Percentiles rank a stretch among this genome's conserved stretches.
Conservation (phyloP, 2,888 invertebrate genomes). For the Ophion ventricosus region DNA sequence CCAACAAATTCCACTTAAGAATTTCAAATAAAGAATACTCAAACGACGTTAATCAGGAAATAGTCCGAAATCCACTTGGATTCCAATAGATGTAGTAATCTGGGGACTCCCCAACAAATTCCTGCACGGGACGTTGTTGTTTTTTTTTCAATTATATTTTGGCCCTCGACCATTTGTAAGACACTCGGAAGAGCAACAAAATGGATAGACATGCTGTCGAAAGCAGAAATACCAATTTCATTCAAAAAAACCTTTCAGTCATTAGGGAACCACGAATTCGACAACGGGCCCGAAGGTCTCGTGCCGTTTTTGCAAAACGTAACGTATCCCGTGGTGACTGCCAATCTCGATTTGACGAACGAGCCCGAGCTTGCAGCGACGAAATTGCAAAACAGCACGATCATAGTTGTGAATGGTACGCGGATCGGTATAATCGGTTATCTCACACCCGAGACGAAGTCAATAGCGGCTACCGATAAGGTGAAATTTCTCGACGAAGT, state of each 20-base stretch:
- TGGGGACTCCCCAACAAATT: too few relatives aligned
- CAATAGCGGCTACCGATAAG: slow-evolving; percentile 84
- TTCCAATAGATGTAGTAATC: too few relatives aligned
- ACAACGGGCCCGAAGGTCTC: slow-evolving; percentile 90
- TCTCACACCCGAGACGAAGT: slow-evolving; percentile 91
- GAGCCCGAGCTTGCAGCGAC: slow-evolving; percentile 86
- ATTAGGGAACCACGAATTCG: slow-evolving; percentile 97
- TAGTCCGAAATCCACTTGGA: too few relatives aligned
- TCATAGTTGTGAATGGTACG: slow-evolving; percentile 87
- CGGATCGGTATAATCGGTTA: slow-evolving; percentile 94
- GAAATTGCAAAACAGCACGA: slow-evolving; percentile 87
- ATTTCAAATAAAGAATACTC: too few relatives aligned
- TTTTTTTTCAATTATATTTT: too few relatives aligned
- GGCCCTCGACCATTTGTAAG: too few relatives aligned
- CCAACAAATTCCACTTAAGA: too few relatives aligned
- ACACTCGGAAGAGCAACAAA: background rate
- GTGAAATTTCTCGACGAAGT: slow-evolving; percentile 88
- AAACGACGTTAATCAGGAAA: too few relatives aligned
- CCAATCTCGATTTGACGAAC: slow-evolving; percentile 89
- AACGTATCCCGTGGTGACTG: slow-evolving; percentile 89
- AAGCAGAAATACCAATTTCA: background rate
- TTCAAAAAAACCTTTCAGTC: slow-evolving; percentile 85
- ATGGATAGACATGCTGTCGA: too few relatives aligned
- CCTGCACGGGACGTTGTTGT: too few relatives aligned
- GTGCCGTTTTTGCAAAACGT: slow-evolving; percentile 89